Conservation (phyloP, 2,888 invertebrate genomes). For the Ischnura elegans region DNA sequence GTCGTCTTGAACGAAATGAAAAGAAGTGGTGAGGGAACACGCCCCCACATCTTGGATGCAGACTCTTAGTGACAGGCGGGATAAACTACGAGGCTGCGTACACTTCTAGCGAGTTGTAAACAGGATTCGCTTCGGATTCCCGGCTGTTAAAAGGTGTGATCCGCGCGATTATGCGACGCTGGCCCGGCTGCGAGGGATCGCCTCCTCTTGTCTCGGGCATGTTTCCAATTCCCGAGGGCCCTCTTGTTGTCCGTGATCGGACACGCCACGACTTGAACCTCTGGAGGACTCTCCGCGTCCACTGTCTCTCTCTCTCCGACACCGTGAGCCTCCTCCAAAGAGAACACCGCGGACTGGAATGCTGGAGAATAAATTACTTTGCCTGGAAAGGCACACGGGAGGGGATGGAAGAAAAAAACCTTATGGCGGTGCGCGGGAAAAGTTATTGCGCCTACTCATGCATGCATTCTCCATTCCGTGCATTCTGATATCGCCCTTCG, state of each 20-base stretch:
- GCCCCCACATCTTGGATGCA: neutral
- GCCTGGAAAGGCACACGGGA: neutral
- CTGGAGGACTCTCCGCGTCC: neutral
- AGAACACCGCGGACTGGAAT: neutral
- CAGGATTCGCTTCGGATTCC: neutral
- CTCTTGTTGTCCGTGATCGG: neutral
- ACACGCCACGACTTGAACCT: conserved; percentile 8
- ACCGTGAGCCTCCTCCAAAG: neutral
- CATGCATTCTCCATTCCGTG: too few relatives aligned
- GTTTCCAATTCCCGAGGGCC: neutral
- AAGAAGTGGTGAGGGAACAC: neutral
- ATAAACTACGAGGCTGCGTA: neutral
- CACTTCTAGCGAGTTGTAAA: neutral
- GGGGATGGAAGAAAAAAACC: neutral
- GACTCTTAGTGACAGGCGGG: neutral
- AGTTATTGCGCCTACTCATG: too few relatives aligned
- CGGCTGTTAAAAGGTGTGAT: conserved; percentile 2
- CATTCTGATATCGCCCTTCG: too few relatives aligned
- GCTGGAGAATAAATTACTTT: neutral
- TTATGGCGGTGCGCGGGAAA: neutral
- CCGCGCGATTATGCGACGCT: neutral
- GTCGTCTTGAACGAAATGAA: neutral
- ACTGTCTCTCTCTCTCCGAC: neutral
- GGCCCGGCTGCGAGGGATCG: neutral
- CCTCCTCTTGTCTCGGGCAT: neutral